These are phyloP conservation scores for Indri indri DNA, from an alignment of 2,113 vertebrate species.

Conservation along the genomic window DNA sequence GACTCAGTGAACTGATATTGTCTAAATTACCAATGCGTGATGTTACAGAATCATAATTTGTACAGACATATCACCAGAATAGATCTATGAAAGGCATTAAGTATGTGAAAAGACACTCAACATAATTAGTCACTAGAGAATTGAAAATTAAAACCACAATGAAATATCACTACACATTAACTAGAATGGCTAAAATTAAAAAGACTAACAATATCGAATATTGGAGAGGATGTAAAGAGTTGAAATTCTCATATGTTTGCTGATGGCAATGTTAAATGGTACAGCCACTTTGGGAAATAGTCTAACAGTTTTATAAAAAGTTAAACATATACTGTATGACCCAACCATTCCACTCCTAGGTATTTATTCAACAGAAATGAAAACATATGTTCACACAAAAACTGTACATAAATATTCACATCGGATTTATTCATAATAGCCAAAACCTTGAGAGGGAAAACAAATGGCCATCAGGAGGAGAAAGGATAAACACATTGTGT, in stretches of 20 bases:
- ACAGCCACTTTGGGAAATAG: not conserved
- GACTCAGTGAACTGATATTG: not conserved
- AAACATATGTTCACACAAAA: not conserved
- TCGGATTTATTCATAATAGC: slow-evolving; percentile 12
- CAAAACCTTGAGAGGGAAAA: not conserved
- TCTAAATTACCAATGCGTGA: not conserved
- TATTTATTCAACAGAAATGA: not conserved
- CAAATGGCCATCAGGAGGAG: not conserved
- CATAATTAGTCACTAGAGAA: not conserved
- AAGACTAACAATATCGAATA: not conserved
- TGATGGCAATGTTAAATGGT: not conserved
- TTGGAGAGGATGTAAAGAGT: not conserved
- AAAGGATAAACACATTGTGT: not conserved
- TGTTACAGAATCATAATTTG: slow-evolving; percentile 3
- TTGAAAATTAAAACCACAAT: not conserved
- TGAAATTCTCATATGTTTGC: not conserved
- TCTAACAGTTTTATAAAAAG: not conserved
- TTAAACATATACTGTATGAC: not conserved
- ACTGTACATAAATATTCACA: not conserved
- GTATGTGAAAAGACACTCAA: not conserved
- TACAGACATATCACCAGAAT: not conserved
- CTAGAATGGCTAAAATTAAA: not conserved
- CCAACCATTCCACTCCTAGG: not conserved
- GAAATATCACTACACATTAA: not conserved
- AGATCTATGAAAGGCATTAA: not conserved